These are phyloP conservation scores for Temnothorax nylanderi DNA, from an alignment of 1,140 invertebrate species.

Conservation along the genomic window DNA sequence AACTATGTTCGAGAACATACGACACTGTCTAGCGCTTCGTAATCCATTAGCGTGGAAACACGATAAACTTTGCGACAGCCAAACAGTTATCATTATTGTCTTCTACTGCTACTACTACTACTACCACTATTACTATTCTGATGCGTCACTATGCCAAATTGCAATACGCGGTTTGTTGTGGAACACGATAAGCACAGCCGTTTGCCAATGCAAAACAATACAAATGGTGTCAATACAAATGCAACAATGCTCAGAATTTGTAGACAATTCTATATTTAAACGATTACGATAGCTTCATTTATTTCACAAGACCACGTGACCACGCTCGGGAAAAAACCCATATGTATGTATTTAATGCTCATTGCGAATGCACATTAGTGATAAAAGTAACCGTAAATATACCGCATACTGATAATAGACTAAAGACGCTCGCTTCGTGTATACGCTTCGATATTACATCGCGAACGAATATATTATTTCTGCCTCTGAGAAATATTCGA, in stretches of 20 bases:
- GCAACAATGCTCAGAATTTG: neutral
- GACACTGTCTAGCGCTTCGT: neutral
- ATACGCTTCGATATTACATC: neutral
- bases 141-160: constrained; percentile 8
- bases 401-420: neutral
- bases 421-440: neutral
- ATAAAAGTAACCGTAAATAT: neutral
- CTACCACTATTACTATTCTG: neutral
- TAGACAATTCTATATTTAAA: neutral
- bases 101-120: neutral
- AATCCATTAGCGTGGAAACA: constrained; percentile 23
- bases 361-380: neutral
- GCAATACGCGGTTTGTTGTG: neutral
- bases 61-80: constrained; percentile 23
- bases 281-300: neutral
- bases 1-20: constrained; percentile 28
- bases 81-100: constrained; percentile 2
- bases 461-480: neutral
- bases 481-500: neutral
- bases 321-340: neutral
- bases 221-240: neutral
- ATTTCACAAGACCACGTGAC: neutral
- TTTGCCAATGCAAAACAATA: neutral
- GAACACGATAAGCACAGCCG: neutral
- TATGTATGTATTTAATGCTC: neutral